Conservation (phyloP, 2,113 vertebrate species). For the Chelonoidis abingdonii region DNA sequence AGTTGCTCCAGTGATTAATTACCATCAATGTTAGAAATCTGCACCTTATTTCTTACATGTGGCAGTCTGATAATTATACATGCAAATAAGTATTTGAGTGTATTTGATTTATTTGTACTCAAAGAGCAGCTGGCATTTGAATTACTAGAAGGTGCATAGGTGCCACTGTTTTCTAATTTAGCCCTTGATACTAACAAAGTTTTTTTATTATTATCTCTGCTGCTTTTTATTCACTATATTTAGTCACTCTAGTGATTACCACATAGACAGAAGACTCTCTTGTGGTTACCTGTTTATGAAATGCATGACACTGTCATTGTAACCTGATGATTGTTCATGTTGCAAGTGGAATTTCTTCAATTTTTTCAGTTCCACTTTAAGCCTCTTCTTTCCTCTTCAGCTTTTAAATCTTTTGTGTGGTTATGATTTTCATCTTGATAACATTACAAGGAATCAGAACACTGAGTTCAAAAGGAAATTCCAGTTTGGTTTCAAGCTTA, state of each 20-base stretch:
- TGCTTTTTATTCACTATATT: background rate
- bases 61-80: background rate
- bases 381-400: slow-evolving; percentile 1
- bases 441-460: background rate
- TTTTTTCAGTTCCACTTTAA: slow-evolving; percentile 53
- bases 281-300: background rate
- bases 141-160: background rate
- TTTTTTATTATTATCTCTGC: background rate
- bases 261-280: background rate
- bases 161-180: background rate
- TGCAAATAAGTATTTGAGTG: background rate
- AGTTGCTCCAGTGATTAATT: background rate
- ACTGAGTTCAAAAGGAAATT: slow-evolving; percentile 18
- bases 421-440: background rate
- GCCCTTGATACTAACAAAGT: background rate
- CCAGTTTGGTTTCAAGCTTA: background rate
- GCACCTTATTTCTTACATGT: background rate
- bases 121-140: background rate
- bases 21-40: background rate
- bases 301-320: background rate
- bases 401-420: background rate
- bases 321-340: background rate
- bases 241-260: background rate
- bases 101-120: background rate
- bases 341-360: slow-evolving; percentile 37